Conservation (phyloP, 2,113 vertebrate species). For the Aspidoscelis tigris region DNA sequence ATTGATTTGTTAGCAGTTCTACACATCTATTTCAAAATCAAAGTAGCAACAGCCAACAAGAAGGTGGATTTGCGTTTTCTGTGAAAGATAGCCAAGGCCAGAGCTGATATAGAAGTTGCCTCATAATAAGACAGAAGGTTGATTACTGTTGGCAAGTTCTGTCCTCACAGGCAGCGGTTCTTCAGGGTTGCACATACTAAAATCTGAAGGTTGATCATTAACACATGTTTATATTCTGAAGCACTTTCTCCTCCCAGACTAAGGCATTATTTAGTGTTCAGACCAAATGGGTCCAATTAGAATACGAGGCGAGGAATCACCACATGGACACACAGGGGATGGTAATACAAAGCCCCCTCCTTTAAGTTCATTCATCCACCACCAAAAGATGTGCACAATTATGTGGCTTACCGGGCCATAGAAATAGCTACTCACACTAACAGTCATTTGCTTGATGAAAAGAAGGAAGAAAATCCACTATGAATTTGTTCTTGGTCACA, state of each 20-base stretch:
- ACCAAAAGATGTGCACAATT: not conserved
- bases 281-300: not conserved
- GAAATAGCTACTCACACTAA: not conserved
- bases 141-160: too few relatives aligned
- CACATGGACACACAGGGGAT: not conserved
- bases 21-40: slow-evolving; percentile 13
- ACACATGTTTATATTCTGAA: not conserved
- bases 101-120: not conserved
- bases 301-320: not conserved
- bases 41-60: slow-evolving; percentile 22
- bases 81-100: not conserved
- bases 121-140: too few relatives aligned
- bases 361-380: not conserved
- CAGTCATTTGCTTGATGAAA: not conserved
- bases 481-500: not conserved
- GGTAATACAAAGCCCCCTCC: not conserved
- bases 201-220: too few relatives aligned
- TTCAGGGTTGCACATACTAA: too few relatives aligned
- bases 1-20: slow-evolving; percentile 7
- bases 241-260: not conserved
- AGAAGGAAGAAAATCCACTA: not conserved
- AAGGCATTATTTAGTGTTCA: not conserved
- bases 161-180: too few relatives aligned
- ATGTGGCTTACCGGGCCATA: not conserved
- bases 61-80: slow-evolving; percentile 19